Evolutionary conservation across 2,113 vertebrate genomes (phyloP).

Genomic region (Chiloscyllium plagiosum): DNA sequence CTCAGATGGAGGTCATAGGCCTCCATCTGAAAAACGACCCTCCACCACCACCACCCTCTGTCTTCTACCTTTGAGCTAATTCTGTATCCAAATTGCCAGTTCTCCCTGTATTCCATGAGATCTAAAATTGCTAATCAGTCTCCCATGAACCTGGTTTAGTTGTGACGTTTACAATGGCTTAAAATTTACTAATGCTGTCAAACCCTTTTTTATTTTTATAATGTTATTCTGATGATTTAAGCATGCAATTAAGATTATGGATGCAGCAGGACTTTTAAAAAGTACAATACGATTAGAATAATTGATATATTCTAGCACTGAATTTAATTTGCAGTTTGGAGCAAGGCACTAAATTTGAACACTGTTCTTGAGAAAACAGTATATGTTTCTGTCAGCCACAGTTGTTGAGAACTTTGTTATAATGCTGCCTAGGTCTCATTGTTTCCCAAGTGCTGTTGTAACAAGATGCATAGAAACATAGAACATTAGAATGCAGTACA

Average conservation of each 20-base stretch:
- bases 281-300: neutral
- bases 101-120: too few species aligned
- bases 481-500: too few species aligned
- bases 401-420: neutral
- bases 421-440: neutral
- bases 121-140: too few species aligned
- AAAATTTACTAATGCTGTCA: neutral
- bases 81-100: too few species aligned
- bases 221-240: neutral
- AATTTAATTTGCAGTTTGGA: neutral
- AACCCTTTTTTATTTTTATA: neutral
- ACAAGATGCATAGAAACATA: neutral
- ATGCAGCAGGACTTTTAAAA: neutral
- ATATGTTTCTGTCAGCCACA: neutral
- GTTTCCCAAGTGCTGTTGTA: neutral
- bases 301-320: neutral
- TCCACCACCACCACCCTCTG: too few species aligned
- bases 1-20: too few species aligned
- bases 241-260: neutral
- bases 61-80: too few species aligned
- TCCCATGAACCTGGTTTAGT: too few species aligned
- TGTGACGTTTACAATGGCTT: neutral
- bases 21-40: too few species aligned
- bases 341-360: neutral
- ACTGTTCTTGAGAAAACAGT: neutral